Conservation (phyloP, 2,797 vertebrate species). For the Lophotriccus pileatus region DNA sequence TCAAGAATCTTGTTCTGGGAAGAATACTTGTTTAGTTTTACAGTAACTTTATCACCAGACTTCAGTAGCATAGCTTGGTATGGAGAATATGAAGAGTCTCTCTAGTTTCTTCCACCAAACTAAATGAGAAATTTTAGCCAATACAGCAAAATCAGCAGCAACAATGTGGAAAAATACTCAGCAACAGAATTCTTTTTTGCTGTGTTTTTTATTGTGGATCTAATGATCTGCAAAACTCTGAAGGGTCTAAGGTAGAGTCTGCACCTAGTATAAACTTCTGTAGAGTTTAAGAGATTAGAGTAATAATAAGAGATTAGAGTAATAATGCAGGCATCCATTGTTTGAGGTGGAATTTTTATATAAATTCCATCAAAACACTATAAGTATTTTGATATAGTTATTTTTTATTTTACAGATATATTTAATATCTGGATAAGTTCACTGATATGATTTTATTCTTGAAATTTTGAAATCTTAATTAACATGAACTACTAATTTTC, state of each 20-base stretch:
- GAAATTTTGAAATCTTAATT: neutral
- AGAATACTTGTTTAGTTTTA: neutral
- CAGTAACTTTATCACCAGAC: neutral
- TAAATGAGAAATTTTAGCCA: neutral
- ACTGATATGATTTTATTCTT: neutral
- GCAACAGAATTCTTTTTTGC: neutral
- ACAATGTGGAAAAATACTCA: neutral
- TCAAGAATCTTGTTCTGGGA: neutral
- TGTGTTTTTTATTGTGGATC: neutral
- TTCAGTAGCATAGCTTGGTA: neutral
- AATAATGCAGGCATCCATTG: neutral
- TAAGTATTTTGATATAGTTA: neutral
- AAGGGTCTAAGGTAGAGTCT: neutral
- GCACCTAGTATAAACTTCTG: neutral
- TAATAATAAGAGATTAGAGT: neutral
- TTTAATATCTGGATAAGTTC: neutral
- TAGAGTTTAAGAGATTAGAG: neutral
- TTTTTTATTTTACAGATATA: neutral
- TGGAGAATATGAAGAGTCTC: neutral
- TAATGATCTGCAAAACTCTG: neutral
- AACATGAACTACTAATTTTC: neutral
- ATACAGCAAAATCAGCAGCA: neutral
- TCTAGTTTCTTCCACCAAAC: neutral
- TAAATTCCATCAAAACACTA: too few relatives aligned
- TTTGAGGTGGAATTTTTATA: neutral